phyloP scores from a whole-genome alignment of 2,113 vertebrate species.

The Melozone crissalis region DNA sequence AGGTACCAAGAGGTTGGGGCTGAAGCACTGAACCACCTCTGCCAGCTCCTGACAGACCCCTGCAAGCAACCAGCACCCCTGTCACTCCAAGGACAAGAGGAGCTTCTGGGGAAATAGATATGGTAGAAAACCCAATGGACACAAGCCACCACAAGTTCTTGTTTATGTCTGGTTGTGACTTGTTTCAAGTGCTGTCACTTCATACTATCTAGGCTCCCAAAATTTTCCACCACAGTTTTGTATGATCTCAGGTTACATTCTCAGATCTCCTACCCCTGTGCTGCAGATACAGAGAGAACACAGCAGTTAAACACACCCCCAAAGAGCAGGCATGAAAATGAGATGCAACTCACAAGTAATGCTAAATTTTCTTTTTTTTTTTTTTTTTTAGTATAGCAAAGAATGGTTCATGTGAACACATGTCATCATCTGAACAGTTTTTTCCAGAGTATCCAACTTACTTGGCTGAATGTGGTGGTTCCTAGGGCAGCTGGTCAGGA shows the following conservation, averaged over 20 bases:
- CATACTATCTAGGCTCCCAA: background rate
- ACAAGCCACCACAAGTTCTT: background rate
- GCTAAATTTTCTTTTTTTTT: background rate
- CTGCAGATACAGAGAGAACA: background rate
- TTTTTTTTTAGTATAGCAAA: background rate
- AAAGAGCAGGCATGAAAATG: background rate
- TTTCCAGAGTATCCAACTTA: background rate
- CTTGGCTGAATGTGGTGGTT: background rate
- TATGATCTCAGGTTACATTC: background rate
- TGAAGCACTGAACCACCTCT: background rate
- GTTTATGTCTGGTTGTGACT: background rate
- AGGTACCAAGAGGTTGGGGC: background rate
- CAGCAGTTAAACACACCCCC: background rate
- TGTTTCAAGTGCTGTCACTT: background rate
- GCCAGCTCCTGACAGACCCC: background rate
- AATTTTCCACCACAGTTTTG: background rate
- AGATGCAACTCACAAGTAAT: background rate
- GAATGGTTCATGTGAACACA: background rate
- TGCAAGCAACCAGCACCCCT: background rate
- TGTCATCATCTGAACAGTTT: background rate
- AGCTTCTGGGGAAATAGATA: accelerated
- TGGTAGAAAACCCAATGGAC: accelerated
- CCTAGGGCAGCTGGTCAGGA: background rate
- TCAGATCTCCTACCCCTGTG: background rate
- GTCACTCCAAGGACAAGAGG: background rate